phyloP scores from a whole-genome alignment of 2,797 vertebrate genomes.

The Halcyon chelicuti region DNA sequence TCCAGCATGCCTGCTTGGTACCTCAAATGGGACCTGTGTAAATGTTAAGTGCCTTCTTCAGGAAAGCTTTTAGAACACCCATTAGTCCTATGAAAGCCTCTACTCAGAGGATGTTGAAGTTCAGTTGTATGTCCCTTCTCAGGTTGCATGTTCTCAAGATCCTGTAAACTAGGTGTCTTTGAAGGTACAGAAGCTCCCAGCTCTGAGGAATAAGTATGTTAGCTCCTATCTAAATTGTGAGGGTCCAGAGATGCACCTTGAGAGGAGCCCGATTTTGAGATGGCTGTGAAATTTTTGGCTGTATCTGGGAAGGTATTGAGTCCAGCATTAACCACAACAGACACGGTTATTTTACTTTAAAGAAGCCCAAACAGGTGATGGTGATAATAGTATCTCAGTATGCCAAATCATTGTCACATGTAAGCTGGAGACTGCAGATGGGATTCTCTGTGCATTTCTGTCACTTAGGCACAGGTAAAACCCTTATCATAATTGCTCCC shows the following conservation, averaged over 20 bases:
- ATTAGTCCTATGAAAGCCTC: not conserved
- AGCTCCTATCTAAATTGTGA: not conserved
- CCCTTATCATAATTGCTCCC: not conserved
- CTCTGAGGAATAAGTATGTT: not conserved
- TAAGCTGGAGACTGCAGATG: not conserved
- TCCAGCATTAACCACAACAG: not conserved
- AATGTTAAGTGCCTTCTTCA: not conserved
- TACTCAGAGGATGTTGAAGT: not conserved
- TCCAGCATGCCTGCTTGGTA: not conserved
- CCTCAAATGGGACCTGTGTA: not conserved
- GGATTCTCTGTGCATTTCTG: not conserved
- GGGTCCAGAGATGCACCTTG: not conserved
- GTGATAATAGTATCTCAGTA: not conserved
- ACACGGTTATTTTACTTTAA: not conserved
- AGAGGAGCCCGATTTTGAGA: not conserved
- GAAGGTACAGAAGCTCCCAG: not conserved
- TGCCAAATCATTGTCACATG: not conserved
- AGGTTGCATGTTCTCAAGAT: not conserved
- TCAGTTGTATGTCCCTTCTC: not conserved
- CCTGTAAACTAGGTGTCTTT: not conserved
- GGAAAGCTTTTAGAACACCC: not conserved
- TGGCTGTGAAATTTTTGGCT: not conserved
- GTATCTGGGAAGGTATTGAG: not conserved
- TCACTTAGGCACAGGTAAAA: not conserved
- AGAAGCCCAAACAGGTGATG: not conserved